phyloP scores from a whole-genome alignment of 2,888 invertebrate species.

The Poecilobothrus nobilitatus region DNA sequence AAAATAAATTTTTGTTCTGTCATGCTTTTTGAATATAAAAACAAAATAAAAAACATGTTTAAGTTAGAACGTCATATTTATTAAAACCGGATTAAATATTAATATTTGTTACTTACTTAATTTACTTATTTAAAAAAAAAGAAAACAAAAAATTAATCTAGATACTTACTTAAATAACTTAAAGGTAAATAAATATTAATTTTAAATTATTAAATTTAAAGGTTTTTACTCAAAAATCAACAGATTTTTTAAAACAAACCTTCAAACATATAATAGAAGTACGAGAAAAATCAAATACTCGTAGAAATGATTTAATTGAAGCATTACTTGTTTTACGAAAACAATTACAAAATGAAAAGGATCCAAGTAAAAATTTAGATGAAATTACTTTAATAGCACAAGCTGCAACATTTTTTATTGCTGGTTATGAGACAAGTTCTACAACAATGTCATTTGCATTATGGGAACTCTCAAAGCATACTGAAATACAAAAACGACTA shows the following conservation, averaged over 20 bases:
- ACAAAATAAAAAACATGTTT: too few species aligned
- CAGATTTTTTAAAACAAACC: conserved; percentile 29
- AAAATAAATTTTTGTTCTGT: too few species aligned
- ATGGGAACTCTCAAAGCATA: conserved; percentile 41
- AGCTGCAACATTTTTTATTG: conserved; percentile 38
- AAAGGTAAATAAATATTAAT: too few species aligned
- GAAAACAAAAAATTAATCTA: too few species aligned
- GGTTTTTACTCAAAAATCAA: background rate
- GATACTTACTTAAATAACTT: too few species aligned
- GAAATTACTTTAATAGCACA: conserved; percentile 38
- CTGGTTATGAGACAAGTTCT: conserved; percentile 41
- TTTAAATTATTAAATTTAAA: background rate
- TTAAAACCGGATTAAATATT: too few species aligned
- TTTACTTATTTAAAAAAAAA: too few species aligned
- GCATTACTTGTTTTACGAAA: conserved; percentile 43
- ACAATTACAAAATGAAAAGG: conserved; percentile 25
- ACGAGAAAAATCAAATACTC: conserved; percentile 38
- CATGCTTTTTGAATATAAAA: too few species aligned
- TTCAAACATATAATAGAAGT: conserved; percentile 42
- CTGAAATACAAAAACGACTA: conserved; percentile 40
- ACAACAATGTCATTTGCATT: conserved; percentile 44
- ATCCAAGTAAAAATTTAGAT: conserved; percentile 26
- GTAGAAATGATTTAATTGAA: conserved; percentile 47
- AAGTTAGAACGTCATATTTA: too few species aligned
- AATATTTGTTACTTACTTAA: too few species aligned